Percentiles rank a stretch among this genome's conserved stretches.
Evolutionary conservation across 2,113 vertebrate species (phyloP).

Genomic region (Notarius lentiginosus): DNA sequence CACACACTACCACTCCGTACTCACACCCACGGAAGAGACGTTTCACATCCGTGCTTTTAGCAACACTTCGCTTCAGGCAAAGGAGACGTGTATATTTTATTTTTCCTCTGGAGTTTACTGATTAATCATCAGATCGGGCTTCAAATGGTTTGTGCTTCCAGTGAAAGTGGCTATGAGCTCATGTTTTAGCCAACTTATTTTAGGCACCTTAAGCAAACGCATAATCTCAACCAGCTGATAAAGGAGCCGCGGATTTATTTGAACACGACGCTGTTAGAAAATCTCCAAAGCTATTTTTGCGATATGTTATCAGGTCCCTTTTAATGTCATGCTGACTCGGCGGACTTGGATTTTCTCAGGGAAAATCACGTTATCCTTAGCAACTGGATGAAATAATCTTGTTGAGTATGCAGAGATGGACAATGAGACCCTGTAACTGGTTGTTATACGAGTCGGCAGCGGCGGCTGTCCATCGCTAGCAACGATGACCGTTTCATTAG

Average conservation of each 20-base stretch:
- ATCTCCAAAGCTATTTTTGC: background rate
- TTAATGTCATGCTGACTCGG: background rate
- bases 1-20: background rate
- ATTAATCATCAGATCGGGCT: background rate
- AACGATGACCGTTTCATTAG: too few relatives aligned
- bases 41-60: slow-evolving; percentile 12
- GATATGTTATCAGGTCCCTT: background rate
- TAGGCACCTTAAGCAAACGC: background rate
- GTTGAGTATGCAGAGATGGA: background rate
- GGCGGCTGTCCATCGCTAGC: too few relatives aligned
- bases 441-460: too few relatives aligned
- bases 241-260: background rate
- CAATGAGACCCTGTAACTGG: background rate
- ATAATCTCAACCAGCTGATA: background rate
- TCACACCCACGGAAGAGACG: background rate
- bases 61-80: background rate
- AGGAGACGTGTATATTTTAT: background rate
- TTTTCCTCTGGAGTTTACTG: background rate
- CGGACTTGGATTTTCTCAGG: background rate
- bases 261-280: background rate
- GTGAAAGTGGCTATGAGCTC: background rate
- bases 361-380: background rate
- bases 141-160: background rate
- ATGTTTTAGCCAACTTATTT: background rate
- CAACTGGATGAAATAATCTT: background rate